Percentiles rank a stretch among this genome's conserved stretches.
These are phyloP conservation scores for Caenorhabditis sp. DNA, from an alignment of 2,888 invertebrate species.

Conservation along the genomic window DNA sequence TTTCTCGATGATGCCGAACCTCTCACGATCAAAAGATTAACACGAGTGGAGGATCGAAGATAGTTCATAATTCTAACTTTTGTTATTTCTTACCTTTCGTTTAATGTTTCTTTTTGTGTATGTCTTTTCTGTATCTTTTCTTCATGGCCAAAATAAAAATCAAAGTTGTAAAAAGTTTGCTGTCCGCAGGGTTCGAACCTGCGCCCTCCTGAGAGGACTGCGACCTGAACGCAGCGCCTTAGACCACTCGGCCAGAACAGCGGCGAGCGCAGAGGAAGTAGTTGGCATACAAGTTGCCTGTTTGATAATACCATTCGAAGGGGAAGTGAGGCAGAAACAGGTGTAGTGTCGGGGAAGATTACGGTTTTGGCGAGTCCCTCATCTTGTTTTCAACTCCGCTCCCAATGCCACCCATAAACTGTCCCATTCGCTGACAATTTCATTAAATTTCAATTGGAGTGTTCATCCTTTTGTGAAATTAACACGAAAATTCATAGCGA, in stretches of 20 bases:
- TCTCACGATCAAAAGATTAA: too few relatives aligned
- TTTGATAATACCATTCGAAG: too few relatives aligned
- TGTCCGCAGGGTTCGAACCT: slow-evolving; percentile 79
- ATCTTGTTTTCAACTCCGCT: too few relatives aligned
- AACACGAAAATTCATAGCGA: slow-evolving; percentile 16
- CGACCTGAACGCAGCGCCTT: slow-evolving; percentile 91
- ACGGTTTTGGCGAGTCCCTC: too few relatives aligned
- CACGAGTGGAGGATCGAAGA: too few relatives aligned
- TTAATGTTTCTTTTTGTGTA: too few relatives aligned
- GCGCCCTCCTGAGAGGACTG: slow-evolving; percentile 86
- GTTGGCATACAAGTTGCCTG: neutral
- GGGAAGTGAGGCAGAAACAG: too few relatives aligned
- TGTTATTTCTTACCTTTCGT: too few relatives aligned
- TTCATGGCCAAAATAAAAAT: neutral
- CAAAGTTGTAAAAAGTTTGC: slow-evolving; percentile 12
- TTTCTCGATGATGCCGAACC: too few relatives aligned
- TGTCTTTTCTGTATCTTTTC: too few relatives aligned
- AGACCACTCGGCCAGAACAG: slow-evolving; percentile 88
- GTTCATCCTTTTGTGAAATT: neutral
- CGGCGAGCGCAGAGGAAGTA: neutral
- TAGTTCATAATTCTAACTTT: too few relatives aligned
- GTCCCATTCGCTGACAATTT: slow-evolving; percentile 5
- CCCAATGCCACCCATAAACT: neutral
- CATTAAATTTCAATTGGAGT: slow-evolving; percentile 23
- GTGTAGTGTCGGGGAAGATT: too few relatives aligned